Percentiles rank a stretch among this genome's conserved stretches.
These are phyloP conservation scores for Thalassarche chlororhynchos DNA, from an alignment of 2,113 vertebrate species.

Conservation along the genomic window DNA sequence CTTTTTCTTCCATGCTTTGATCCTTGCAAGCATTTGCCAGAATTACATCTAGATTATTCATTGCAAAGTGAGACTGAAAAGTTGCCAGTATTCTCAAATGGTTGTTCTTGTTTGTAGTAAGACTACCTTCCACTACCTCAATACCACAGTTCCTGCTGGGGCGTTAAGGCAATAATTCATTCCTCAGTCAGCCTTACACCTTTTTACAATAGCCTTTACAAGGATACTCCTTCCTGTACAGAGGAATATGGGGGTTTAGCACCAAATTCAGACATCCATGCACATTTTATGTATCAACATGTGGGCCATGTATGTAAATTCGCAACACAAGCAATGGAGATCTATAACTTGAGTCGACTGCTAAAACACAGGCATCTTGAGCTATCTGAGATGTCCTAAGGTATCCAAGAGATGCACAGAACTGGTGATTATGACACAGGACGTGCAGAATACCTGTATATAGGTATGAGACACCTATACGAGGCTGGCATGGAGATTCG, in stretches of 20 bases:
- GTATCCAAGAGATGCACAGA: neutral
- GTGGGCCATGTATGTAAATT: accelerated
- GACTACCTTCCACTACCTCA: neutral
- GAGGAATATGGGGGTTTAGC: neutral
- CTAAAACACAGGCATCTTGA: neutral
- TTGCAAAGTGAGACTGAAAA: neutral
- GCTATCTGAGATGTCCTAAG: neutral
- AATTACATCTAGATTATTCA: neutral
- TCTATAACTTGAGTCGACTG: neutral
- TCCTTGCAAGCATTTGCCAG: neutral
- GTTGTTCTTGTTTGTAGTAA: neutral
- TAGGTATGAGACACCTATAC: neutral
- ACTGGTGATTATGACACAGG: neutral
- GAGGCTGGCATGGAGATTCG: neutral
- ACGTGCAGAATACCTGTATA: neutral
- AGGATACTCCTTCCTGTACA: neutral
- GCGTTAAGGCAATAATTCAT: neutral
- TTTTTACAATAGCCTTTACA: neutral
- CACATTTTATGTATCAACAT: neutral
- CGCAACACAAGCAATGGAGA: neutral
- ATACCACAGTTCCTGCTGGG: neutral
- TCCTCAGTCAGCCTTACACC: neutral
- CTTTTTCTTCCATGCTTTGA: neutral
- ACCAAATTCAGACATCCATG: neutral
- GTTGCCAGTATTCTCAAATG: neutral